Percentiles rank a stretch among this genome's conserved stretches.
Conservation (phyloP, 2,113 vertebrate species). For the Asarcornis scutulata region DNA sequence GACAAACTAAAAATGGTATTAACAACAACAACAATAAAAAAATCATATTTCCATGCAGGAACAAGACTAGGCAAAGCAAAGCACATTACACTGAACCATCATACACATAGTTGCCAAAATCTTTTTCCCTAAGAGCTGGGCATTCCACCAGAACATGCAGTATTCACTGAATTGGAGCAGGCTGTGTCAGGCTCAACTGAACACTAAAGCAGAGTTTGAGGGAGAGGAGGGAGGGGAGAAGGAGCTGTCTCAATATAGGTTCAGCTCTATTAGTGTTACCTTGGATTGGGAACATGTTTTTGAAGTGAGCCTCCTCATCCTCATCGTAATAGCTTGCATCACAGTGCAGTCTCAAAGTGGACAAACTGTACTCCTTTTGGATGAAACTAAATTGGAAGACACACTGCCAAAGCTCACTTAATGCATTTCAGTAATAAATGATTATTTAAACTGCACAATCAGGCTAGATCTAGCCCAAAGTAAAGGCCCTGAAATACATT, state of each 20-base stretch:
- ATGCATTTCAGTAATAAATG: not conserved
- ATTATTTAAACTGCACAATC: not conserved
- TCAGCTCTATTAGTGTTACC: not conserved
- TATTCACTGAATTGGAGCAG: not conserved
- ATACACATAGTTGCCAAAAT: not conserved
- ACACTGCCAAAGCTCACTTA: not conserved
- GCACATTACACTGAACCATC: not conserved
- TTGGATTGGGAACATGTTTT: not conserved
- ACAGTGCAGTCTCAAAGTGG: accelerated
- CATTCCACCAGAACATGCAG: not conserved
- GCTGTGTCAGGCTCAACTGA: not conserved
- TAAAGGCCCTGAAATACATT: not conserved
- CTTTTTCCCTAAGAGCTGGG: not conserved
- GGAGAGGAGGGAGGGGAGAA: not conserved
- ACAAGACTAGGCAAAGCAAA: not conserved
- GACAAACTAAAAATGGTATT: not conserved
- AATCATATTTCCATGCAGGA: not conserved
- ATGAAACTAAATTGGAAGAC: not conserved
- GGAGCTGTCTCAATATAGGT: not conserved
- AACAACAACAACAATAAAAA: not conserved
- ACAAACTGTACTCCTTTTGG: not conserved
- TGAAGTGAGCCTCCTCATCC: not conserved
- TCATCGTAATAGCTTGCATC: not conserved
- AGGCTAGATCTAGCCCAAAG: not conserved
- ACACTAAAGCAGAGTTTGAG: not conserved